phyloP scores from a whole-genome alignment of 2,797 vertebrate genomes.

The Cephalopachus bancanus region DNA sequence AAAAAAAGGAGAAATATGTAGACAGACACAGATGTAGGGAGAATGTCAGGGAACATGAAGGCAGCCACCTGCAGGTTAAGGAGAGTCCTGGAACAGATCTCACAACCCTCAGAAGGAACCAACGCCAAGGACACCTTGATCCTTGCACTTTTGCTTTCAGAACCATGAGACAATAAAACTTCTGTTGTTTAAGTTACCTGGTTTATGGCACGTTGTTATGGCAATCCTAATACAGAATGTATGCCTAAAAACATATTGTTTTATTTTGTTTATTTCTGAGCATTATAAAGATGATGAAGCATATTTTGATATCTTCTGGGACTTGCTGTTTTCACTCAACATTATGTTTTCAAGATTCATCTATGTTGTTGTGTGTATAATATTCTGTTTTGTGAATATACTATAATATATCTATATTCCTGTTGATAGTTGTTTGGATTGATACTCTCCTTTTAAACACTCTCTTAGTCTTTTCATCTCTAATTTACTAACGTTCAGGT shows the following conservation, averaged over 20 bases:
- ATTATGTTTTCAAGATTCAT: neutral
- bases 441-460: neutral
- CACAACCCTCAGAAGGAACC: neutral
- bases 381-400: neutral
- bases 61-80: accelerated
- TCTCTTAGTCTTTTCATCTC: neutral
- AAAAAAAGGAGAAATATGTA: neutral
- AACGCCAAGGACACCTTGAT: accelerated
- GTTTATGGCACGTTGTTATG: neutral
- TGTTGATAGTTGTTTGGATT: neutral
- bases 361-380: too few species aligned
- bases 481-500: neutral
- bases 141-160: neutral
- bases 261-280: neutral
- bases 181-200: neutral
- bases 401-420: neutral
- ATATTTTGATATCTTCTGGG: neutral
- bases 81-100: neutral
- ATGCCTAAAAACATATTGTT: neutral
- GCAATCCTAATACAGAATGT: neutral
- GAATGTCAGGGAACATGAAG: neutral
- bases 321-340: neutral
- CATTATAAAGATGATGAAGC: neutral
- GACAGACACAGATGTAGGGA: accelerated
- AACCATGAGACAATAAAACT: neutral